Evolutionary conservation across 2,888 invertebrate species (phyloP).

Genomic region (Holacanthella duospinosa): DNA sequence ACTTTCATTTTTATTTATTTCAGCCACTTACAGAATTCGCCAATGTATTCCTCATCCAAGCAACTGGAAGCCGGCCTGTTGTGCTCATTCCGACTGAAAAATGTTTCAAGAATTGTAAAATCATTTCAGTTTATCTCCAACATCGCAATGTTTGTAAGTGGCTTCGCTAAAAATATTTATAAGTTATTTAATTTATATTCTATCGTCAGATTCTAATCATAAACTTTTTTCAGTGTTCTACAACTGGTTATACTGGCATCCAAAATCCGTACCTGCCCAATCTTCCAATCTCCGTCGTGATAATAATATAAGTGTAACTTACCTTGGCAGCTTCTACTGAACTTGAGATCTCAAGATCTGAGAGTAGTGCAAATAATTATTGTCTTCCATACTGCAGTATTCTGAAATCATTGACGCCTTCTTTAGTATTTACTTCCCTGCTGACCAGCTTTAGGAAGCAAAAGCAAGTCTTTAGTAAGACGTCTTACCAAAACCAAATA

Average conservation of each 20-base stretch:
- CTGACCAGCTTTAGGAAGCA: too few relatives aligned
- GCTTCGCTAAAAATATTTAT: background rate
- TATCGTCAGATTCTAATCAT: slow-evolving; percentile 21
- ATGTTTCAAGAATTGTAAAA: slow-evolving; percentile 60
- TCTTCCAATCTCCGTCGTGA: slow-evolving; percentile 45
- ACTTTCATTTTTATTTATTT: background rate
- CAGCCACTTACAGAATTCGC: slow-evolving; percentile 71
- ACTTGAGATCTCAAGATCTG: background rate
- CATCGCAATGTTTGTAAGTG: slow-evolving; percentile 64
- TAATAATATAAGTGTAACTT: slow-evolving; percentile 48
- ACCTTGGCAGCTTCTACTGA: slow-evolving; percentile 63
- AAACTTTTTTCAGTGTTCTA: slow-evolving; percentile 58
- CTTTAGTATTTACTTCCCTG: too few relatives aligned
- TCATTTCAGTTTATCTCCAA: slow-evolving; percentile 59
- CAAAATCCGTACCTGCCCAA: slow-evolving; percentile 53
- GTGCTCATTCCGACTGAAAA: slow-evolving; percentile 64
- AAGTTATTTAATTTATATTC: background rate
- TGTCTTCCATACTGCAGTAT: too few relatives aligned
- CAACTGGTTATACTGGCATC: slow-evolving; percentile 76
- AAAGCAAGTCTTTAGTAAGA: too few relatives aligned
- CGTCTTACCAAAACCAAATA: too few relatives aligned
- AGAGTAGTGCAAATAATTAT: background rate
- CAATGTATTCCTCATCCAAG: slow-evolving; percentile 63
- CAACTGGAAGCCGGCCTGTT: slow-evolving; percentile 60
- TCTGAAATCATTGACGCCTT: too few relatives aligned